Evolutionary conservation across 2,888 invertebrate genomes (phyloP), one percentile per base, ranked within the genome.

Genomic region (Papilio protenor): DNA sequence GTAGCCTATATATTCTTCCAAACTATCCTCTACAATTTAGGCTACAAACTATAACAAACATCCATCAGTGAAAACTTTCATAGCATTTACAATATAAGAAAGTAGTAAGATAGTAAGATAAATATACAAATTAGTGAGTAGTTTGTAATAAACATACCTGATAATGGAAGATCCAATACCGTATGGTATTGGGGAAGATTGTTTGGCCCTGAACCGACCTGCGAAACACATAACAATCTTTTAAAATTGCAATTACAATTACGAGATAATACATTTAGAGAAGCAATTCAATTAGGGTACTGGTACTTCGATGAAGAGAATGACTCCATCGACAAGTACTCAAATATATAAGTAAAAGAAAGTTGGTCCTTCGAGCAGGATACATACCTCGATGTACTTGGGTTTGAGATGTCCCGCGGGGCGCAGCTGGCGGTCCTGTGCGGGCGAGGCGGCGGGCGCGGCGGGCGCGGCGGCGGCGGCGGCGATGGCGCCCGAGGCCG

Each of bases 121-220:
- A 57, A 18, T 18, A 52, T 49, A 16, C 47, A 40, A 33, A 69
- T 72, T 10, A 14, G 49, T 59, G 8, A 55, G 12, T 59, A 18
- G 5, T 8, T 33, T 69, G 5, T 52, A 6, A 12, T 49, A 1
- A 27, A 47, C 59, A 21, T 57, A 94, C 94, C 94, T 80, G 93
- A 90, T 1, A 90, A 82, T 0, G 99, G 99, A 69, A 98, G 94
- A 78, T 99, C 98, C 82, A 99, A 96, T 6, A 99, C 97, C 0
- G 99, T 99, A 90, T 99, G 99, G 88, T 99, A 99, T 84, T 96
- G 96, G 0, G 98, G 98, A 69, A 98, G 93, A 84, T 96, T 97
- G 80, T 97, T 96, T 1, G 98, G 97, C 1, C 98, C 98, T 0
- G 97, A 98, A 5, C 97, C 97, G 49, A 97, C 97, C 95, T 97